A percentile compares a stretch with the other conserved stretches of the same genome.
phyloP scores from a whole-genome alignment of 2,888 invertebrate genomes.

The Lithodes maja region DNA sequence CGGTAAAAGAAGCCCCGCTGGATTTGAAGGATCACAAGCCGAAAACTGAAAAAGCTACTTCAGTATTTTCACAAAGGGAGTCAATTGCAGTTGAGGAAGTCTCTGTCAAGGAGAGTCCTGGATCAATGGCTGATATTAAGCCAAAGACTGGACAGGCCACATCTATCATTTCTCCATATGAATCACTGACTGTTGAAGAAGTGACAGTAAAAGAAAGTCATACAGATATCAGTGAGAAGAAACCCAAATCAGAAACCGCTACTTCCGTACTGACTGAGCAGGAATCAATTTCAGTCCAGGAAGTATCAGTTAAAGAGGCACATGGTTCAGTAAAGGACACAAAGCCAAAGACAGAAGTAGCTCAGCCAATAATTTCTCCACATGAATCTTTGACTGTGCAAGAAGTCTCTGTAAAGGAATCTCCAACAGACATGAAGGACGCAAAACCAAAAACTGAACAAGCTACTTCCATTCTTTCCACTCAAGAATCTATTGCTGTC shows the following conservation, averaged over 20 bases:
- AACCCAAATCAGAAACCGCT: conserved; percentile 44
- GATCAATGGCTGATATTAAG: conserved; percentile 72
- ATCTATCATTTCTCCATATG: conserved; percentile 48
- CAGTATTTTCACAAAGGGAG: conserved; percentile 49
- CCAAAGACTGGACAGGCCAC: conserved; percentile 61
- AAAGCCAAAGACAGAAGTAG: conserved; percentile 37
- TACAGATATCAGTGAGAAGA: conserved; percentile 49
- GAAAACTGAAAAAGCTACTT: conserved; percentile 45
- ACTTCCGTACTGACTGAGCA: conserved; percentile 48
- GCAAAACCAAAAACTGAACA: conserved; percentile 54
- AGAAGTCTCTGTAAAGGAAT: conserved; percentile 72
- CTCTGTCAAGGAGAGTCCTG: conserved; percentile 73
- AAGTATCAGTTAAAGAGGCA: conserved; percentile 45
- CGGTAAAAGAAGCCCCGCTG: conserved; percentile 56
- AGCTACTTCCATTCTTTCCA: conserved; percentile 59
- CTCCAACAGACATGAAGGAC: conserved; percentile 60
- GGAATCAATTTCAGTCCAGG: conserved; percentile 54
- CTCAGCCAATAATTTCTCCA: conserved; percentile 35
- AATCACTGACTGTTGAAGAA: conserved; percentile 56
- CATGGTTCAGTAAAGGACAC: conserved; percentile 39
- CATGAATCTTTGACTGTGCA: conserved; percentile 64
- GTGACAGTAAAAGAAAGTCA: conserved; percentile 47
- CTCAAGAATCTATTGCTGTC: conserved; percentile 68
- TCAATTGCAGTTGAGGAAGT: conserved; percentile 73
- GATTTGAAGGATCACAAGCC: conserved; percentile 40